phyloP scores from a whole-genome alignment of 1,140 invertebrate genomes.

The Mamestra configurata region DNA sequence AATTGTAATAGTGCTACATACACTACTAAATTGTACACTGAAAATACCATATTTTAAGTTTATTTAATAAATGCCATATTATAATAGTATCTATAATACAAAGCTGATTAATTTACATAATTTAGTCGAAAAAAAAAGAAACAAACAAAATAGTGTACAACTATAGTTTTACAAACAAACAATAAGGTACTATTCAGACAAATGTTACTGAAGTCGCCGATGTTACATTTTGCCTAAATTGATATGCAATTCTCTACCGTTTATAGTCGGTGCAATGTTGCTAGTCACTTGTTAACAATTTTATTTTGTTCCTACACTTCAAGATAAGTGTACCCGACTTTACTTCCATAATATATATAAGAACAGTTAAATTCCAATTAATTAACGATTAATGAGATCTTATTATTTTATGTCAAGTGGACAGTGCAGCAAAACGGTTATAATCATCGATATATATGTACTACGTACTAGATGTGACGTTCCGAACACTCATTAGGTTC shows the following conservation, averaged over 20 bases:
- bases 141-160: conserved; percentile 27
- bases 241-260: conserved; percentile 49
- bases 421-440: conserved; percentile 48
- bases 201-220: conserved; percentile 17
- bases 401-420: conserved; percentile 63
- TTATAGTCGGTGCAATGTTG: conserved; percentile 40
- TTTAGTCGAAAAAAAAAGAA: conserved; percentile 57
- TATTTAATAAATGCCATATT: conserved; percentile 79
- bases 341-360: conserved; percentile 37
- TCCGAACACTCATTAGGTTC: too few relatives aligned
- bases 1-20: conserved; percentile 59
- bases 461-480: too few relatives aligned
- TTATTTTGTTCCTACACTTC: conserved; percentile 30
- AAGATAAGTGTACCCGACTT: conserved; percentile 31
- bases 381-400: conserved; percentile 78
- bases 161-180: conserved; percentile 21
- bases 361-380: conserved; percentile 52
- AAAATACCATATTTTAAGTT: conserved; percentile 69
- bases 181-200: conserved; percentile 42
- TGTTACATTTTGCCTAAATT: conserved; percentile 29
- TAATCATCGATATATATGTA: too few relatives aligned
- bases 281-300: not conserved
- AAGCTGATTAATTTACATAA: conserved; percentile 67
- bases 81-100: conserved; percentile 70
- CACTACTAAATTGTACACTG: conserved; percentile 68